Percentiles rank a stretch among this genome's conserved stretches.
phyloP scores from a whole-genome alignment of 2,888 invertebrate genomes.

The Entomobrya multifasciata region DNA sequence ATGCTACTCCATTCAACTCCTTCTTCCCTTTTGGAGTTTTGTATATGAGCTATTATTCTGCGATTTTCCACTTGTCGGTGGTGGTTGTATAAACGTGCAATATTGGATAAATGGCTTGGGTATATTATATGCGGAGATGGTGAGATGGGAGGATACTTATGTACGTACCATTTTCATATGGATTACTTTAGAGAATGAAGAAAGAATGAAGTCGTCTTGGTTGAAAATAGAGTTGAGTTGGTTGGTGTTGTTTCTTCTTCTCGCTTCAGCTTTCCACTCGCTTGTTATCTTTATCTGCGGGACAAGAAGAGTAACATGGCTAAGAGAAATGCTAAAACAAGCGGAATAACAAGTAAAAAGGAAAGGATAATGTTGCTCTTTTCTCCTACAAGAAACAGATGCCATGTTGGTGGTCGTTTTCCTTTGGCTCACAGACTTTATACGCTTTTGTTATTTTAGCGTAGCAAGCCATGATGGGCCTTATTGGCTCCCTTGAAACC shows the following conservation, averaged over 20 bases:
- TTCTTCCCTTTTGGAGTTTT: not conserved
- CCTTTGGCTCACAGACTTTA: too few relatives aligned
- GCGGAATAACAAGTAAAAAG: constrained; percentile 17
- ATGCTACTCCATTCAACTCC: not conserved
- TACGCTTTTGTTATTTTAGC: not conserved
- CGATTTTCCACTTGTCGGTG: not conserved
- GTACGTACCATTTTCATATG: too few relatives aligned
- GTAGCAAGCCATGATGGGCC: too few relatives aligned
- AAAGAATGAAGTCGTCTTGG: not conserved
- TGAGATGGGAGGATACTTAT: too few relatives aligned
- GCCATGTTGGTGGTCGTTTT: too few relatives aligned
- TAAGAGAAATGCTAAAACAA: constrained; percentile 9
- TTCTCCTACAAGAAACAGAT: constrained; percentile 24
- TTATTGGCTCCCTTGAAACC: too few relatives aligned
- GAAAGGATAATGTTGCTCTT: constrained; percentile 6
- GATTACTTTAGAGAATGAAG: too few relatives aligned
- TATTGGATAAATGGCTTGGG: too few relatives aligned
- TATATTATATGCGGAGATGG: constrained; percentile 1
- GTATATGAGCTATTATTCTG: not conserved
- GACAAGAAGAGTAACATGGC: not conserved
- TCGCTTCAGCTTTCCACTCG: not conserved
- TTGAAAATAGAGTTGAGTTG: not conserved
- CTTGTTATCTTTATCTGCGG: not conserved
- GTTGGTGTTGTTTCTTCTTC: not conserved
- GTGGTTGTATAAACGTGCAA: not conserved